Evolutionary conservation across 2,113 vertebrate species (phyloP).

Genomic region (Macquaria australasica): DNA sequence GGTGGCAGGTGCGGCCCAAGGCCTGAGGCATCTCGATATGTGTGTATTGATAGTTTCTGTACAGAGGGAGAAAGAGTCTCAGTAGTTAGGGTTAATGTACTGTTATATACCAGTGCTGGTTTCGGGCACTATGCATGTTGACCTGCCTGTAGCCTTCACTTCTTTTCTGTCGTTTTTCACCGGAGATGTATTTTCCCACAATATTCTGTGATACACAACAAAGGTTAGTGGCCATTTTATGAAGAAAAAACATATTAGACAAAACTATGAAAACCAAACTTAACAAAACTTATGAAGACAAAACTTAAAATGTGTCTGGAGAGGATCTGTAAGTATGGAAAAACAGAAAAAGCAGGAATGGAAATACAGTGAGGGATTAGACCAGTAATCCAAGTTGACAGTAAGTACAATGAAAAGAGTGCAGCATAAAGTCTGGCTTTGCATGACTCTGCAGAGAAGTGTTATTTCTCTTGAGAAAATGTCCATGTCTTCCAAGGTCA

Average conservation of each 20-base stretch:
- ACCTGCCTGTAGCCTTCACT: too few relatives aligned
- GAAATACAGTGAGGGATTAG: constrained; percentile 43
- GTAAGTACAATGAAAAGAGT: constrained; percentile 33
- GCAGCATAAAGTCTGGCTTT: constrained; percentile 1
- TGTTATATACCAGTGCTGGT: too few relatives aligned
- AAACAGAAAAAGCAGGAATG: constrained; percentile 10
- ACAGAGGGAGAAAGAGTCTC: neutral
- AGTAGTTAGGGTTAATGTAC: too few relatives aligned
- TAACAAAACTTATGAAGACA: too few relatives aligned
- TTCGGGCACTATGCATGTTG: too few relatives aligned
- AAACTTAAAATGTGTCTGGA: constrained; percentile 30
- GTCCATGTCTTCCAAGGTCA: constrained; percentile 20
- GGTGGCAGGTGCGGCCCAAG: neutral
- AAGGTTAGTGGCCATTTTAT: neutral
- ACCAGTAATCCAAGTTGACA: constrained; percentile 50
- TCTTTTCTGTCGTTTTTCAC: too few relatives aligned
- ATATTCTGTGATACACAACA: too few relatives aligned
- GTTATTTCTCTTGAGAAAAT: neutral
- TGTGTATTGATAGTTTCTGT: neutral
- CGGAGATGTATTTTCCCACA: too few relatives aligned
- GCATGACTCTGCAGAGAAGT: constrained; percentile 18
- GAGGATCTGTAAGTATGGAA: neutral
- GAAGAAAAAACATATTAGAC: neutral
- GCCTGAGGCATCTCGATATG: neutral
- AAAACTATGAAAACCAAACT: neutral